phyloP scores from a whole-genome alignment of 2,113 vertebrate species.

The Oreochromis tanganicae region DNA sequence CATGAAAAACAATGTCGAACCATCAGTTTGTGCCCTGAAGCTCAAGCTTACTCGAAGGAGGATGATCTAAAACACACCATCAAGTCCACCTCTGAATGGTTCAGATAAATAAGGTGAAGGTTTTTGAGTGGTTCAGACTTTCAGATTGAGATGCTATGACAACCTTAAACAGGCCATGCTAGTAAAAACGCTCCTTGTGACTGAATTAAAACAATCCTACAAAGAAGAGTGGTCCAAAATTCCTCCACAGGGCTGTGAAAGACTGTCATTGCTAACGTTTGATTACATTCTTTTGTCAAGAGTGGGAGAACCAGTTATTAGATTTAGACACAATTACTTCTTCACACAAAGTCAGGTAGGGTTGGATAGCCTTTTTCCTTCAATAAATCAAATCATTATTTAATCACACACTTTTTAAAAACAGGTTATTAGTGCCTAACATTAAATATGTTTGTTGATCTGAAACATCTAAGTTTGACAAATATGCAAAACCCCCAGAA shows the following conservation, averaged over 20 bases:
- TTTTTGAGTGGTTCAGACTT: not conserved
- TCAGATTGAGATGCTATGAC: not conserved
- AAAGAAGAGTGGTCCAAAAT: not conserved
- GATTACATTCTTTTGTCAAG: not conserved
- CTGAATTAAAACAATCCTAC: not conserved
- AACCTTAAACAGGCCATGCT: not conserved
- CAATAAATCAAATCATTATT: not conserved
- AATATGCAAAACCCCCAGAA: not conserved
- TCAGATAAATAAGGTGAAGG: not conserved
- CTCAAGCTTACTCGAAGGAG: not conserved
- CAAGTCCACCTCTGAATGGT: not conserved
- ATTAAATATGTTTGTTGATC: not conserved
- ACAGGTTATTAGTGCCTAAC: not conserved
- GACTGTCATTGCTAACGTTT: not conserved
- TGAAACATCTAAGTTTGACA: not conserved
- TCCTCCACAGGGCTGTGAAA: not conserved
- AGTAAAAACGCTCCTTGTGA: not conserved
- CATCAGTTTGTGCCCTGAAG: not conserved
- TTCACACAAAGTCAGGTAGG: not conserved
- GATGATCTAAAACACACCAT: not conserved
- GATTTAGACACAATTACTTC: not conserved
- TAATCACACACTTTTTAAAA: not conserved
- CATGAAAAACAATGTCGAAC: not conserved
- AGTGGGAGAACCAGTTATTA: not conserved
- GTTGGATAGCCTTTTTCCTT: not conserved